These are phyloP conservation scores for Halictus ligatus DNA, from an alignment of 2,888 invertebrate species.

Conservation along the genomic window DNA sequence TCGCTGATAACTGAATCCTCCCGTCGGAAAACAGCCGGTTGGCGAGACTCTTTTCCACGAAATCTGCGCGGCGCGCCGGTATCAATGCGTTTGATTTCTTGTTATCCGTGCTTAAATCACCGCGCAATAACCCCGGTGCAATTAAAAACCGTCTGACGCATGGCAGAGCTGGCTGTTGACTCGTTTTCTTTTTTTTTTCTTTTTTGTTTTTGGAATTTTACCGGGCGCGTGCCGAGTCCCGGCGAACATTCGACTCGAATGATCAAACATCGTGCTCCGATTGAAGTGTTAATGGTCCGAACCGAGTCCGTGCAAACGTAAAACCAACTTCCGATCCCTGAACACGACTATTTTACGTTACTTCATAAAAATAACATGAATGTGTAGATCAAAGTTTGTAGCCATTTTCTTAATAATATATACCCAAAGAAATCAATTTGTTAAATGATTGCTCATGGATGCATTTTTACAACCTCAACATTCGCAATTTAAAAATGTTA, in stretches of 20 bases:
- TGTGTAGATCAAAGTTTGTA: too few relatives aligned
- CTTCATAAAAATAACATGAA: too few relatives aligned
- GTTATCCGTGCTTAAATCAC: slow-evolving; percentile 9
- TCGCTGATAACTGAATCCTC: background rate
- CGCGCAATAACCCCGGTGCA: background rate
- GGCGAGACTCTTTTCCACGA: background rate
- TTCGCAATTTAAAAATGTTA: too few relatives aligned
- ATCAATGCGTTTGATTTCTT: slow-evolving; percentile 12
- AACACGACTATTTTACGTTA: too few relatives aligned
- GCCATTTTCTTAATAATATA: too few relatives aligned
- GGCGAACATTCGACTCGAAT: background rate
- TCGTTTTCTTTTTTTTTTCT: background rate
- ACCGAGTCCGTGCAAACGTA: background rate
- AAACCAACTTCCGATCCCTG: too few relatives aligned
- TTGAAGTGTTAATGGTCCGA: background rate
- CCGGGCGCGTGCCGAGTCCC: background rate
- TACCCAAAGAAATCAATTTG: too few relatives aligned
- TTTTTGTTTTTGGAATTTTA: background rate
- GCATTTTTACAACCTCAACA: too few relatives aligned
- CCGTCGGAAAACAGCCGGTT: background rate
- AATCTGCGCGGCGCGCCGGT: background rate
- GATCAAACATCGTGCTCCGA: background rate
- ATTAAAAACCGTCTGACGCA: slow-evolving; percentile 11
- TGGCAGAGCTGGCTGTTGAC: background rate
- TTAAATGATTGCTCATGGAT: too few relatives aligned